Conservation (phyloP, 2,888 invertebrate genomes). For the Drosophila dives region DNA sequence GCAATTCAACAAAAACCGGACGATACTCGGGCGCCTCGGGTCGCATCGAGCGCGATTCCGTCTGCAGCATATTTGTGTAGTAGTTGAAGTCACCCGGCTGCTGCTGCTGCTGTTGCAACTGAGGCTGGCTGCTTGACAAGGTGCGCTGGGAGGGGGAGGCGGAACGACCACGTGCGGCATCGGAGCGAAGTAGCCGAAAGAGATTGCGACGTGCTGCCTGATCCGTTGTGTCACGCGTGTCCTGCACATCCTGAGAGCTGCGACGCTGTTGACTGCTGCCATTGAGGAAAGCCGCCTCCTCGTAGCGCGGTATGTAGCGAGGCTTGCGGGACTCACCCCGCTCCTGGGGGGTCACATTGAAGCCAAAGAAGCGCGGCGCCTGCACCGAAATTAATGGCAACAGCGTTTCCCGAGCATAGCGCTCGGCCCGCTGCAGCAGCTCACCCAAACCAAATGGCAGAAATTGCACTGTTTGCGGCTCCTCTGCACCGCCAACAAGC, state of each 20-base stretch:
- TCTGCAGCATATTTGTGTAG: slow-evolving; percentile 78
- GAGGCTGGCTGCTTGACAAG: neutral
- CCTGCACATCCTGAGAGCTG: slow-evolving; percentile 41
- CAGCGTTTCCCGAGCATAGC: slow-evolving; percentile 91
- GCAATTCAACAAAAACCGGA: slow-evolving; percentile 86
- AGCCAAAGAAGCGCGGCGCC: slow-evolving; percentile 90
- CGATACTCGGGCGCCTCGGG: slow-evolving; percentile 80
- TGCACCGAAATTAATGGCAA: slow-evolving; percentile 91
- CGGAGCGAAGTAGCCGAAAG: slow-evolving; percentile 76
- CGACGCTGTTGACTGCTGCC: slow-evolving; percentile 28
- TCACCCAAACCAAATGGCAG: slow-evolving; percentile 91
- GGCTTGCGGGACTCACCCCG: slow-evolving; percentile 84
- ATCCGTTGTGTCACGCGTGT: slow-evolving; percentile 42
- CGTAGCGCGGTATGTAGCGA: slow-evolving; percentile 88
- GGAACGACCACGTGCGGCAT: slow-evolving; percentile 35
- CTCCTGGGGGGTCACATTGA: slow-evolving; percentile 78
- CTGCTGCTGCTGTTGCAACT: slow-evolving; percentile 3
- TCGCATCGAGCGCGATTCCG: slow-evolving; percentile 76
- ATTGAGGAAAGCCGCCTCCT: slow-evolving; percentile 74
- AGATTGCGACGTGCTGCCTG: slow-evolving; percentile 76
- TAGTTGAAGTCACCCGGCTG: slow-evolving; percentile 68
- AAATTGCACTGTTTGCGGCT: slow-evolving; percentile 89
- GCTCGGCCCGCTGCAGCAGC: slow-evolving; percentile 92
- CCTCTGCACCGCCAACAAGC: slow-evolving; percentile 51
- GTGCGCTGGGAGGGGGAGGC: slow-evolving; percentile 4